Evolutionary conservation across 2,113 vertebrate species (phyloP), one percentile per base, ranked within the genome.

Genomic region (Lampris incognitus): DNA sequence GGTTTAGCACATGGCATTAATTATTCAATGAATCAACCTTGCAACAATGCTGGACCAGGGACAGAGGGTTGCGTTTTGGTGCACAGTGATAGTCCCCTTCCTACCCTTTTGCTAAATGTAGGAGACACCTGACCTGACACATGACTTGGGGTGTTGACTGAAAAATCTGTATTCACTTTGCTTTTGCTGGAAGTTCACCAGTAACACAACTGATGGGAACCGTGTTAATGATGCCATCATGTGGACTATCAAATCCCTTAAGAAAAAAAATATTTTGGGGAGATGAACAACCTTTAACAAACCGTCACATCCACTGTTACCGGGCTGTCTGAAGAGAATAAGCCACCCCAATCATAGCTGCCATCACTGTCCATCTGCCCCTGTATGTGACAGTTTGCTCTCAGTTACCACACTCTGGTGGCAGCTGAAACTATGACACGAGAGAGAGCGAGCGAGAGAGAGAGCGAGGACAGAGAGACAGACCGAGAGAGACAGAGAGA

Each of bases 211-310:
- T 24, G 10, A 70, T 62, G 56, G 76, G 41, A 73, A 74, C 74
- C 82, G 80, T 87, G 88, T 84, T 84, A 84, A 82, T 66, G 87
- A 92, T 90, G 90, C 87, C 85, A 89, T 84, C 88, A 74, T 87
- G 87, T 90, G 88, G 89, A 86, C 83, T 87, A 61, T 78, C 38
- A 24, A 74, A 71, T 68, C 67, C 65, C 58, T 66, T 49, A 59
- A 8, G 13, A n/a, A 55, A 70, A 10, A n/a, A 70, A 10, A n/a
- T 6, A 40, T 3, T 62, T 40, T 1, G 0, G 44, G 10, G 54
- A 67, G 37, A 60, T 4, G 37, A 9, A 9, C 1, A 66, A 36
- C 11, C 7, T 50, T 39, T 7, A 3, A 44, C 42, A 64, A 64
- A 41, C 60, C n/a, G 39, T 9, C 24, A 24, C 24, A 24, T 24